A percentile compares a stretch with the other conserved stretches of the same genome.
Evolutionary conservation across 1,140 invertebrate species (phyloP).

Genomic region (Parapsyche elsis): DNA sequence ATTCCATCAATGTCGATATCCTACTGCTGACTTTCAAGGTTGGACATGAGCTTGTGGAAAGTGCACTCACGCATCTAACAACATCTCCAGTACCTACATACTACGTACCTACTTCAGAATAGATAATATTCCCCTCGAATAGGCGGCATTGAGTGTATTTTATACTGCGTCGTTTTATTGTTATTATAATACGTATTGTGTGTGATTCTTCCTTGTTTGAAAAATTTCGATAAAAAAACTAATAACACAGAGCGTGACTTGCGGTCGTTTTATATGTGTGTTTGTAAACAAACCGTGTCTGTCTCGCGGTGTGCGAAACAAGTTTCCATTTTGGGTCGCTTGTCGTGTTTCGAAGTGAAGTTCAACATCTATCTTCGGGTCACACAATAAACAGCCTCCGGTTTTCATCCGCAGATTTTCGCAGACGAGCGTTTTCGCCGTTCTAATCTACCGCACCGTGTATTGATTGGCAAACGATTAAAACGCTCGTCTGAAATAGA

Average conservation of each 20-base stretch:
- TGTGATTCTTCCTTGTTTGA: not conserved
- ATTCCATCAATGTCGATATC: not conserved
- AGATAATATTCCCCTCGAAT: too few relatives aligned
- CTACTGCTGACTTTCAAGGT: too few relatives aligned
- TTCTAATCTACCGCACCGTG: not conserved
- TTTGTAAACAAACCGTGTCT: slow-evolving; percentile 18
- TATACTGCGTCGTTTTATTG: too few relatives aligned
- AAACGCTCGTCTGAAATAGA: not conserved
- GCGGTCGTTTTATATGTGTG: not conserved
- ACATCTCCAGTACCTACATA: too few relatives aligned
- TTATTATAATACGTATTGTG: too few relatives aligned
- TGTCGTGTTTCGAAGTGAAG: not conserved
- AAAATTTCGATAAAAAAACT: not conserved
- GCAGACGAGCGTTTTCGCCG: too few relatives aligned
- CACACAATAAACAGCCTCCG: too few relatives aligned
- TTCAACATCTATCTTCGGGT: slow-evolving; percentile 3
- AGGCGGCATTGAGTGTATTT: too few relatives aligned
- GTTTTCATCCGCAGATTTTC: too few relatives aligned
- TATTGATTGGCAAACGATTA: not conserved
- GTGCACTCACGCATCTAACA: too few relatives aligned
- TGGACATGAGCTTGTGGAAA: too few relatives aligned
- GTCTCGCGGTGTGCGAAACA: slow-evolving; percentile 6
- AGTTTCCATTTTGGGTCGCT: slow-evolving; percentile 35
- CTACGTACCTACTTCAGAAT: too few relatives aligned
- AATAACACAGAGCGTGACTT: slow-evolving; percentile 13